Percentiles rank a stretch among this genome's conserved stretches.
phyloP scores from a whole-genome alignment of 23 tunicate genomes.

The Phallusia fumigata region DNA sequence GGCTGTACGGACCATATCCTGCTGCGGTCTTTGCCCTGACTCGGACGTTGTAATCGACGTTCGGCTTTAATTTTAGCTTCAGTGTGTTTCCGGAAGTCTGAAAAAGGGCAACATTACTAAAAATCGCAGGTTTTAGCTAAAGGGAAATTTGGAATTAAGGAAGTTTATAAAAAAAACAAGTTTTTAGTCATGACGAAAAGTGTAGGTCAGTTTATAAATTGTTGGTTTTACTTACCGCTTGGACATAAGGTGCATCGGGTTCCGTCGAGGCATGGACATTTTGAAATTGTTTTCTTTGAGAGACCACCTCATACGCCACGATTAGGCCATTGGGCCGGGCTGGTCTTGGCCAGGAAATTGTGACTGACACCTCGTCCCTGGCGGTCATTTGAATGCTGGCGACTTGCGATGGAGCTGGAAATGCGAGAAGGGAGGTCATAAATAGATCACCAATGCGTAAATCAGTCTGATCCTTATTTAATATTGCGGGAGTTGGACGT shows the following conservation, averaged over 20 bases:
- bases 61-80: not conserved
- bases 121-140: no score
- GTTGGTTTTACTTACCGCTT: not conserved
- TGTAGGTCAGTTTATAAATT: not conserved
- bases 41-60: constrained; percentile 63
- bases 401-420: constrained; percentile 68
- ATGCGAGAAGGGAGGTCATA: not conserved
- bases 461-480: not conserved
- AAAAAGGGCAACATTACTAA: not conserved
- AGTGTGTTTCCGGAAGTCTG: constrained; percentile 25
- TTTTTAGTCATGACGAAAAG: no score
- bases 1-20: constrained; percentile 69
- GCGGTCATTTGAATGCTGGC: constrained; percentile 28
- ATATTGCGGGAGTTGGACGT: no score
- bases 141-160: no score
- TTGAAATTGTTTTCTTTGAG: not conserved
- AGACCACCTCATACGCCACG: constrained; percentile 44
- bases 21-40: constrained; percentile 66
- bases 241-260: not conserved
- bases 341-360: constrained; percentile 56
- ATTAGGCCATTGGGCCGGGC: constrained; percentile 42
- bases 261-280: not conserved
- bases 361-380: constrained; percentile 17
- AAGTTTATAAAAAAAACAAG: no score
- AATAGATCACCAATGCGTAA: not conserved